Evolutionary conservation across 1,140 invertebrate species (phyloP).

Genomic region (Drosophila ercepeae): DNA sequence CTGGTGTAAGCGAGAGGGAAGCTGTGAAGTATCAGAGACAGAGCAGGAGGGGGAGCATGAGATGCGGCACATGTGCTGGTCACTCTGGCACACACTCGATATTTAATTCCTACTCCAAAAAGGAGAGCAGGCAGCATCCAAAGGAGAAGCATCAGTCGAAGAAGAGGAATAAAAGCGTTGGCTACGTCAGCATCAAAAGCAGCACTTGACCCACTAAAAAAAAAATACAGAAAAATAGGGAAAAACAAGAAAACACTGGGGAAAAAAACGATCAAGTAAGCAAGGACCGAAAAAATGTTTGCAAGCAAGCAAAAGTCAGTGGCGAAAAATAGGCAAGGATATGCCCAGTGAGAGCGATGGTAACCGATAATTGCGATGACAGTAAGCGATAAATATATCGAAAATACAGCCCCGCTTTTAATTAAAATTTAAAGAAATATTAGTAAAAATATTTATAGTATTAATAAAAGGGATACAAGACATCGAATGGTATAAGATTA

Average conservation of each 20-base stretch:
- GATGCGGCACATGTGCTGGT: slow-evolving; percentile 52
- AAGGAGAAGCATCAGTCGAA: slow-evolving; percentile 36
- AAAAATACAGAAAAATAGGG: slow-evolving; percentile 7
- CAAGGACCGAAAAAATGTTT: slow-evolving; percentile 38
- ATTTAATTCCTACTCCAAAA: slow-evolving; percentile 79
- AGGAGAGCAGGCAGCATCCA: slow-evolving; percentile 36
- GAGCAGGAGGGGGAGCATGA: slow-evolving; percentile 17
- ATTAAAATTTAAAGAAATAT: background rate
- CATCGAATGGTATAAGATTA: too few species aligned
- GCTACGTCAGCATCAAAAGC: slow-evolving; percentile 72
- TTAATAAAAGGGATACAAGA: too few species aligned
- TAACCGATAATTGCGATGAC: slow-evolving; percentile 9
- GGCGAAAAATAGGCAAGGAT: background rate
- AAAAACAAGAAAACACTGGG: background rate
- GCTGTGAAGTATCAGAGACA: slow-evolving; percentile 18
- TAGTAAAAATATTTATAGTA: too few species aligned
- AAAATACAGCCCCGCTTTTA: too few species aligned
- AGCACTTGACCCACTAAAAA: slow-evolving; percentile 68
- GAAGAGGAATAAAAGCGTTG: slow-evolving; percentile 56
- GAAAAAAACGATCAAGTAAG: slow-evolving; percentile 11
- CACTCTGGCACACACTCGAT: slow-evolving; percentile 55
- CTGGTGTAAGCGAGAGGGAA: slow-evolving; percentile 18
- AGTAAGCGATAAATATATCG: background rate
- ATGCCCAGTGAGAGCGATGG: slow-evolving; percentile 1
- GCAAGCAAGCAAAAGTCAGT: slow-evolving; percentile 48